Evolutionary conservation across 2,888 invertebrate species (phyloP), one percentile per base, ranked within the genome.

Genomic region (Parascotia fuliginaria): DNA sequence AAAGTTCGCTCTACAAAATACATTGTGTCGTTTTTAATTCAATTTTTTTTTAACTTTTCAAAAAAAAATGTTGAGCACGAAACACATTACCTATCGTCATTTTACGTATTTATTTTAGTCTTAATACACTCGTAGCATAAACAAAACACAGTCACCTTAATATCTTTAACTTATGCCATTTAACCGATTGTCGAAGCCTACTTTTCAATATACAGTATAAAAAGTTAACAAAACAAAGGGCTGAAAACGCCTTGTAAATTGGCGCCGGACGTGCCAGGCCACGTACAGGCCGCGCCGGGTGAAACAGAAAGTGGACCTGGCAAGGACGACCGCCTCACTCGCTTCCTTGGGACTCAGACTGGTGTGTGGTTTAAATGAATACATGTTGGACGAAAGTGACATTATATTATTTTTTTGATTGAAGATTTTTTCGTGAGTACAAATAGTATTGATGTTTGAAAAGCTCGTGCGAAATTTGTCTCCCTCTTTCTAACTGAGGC

Each of bases 291-390:
- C 68, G 61, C 66, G 68, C 60, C 68, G 60, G 74, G 74, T 65
- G 88, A 89, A 89, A 90, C 83, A 57, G 89, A 90, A 85, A 91
- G 90, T 89, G 86, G 83, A 24, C 67, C 46, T 53, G 73, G 73
- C 87, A 89, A 90, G 89, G 90, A 87, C 89, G 85, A 61, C 89
- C 80, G 81, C 68, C 45, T 48, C 46, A 37, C 46, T 36, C 52
- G 68, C 66, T 69, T 75, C 70, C 75, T 65, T 61, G 61, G 65
- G 58, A n/a, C 53, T 68, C 51, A 53, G 62, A 59, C 53, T 49
- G 49, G 27, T 2, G 42, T 9, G n/a, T 37, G 65, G 53, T 0
- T 1, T 44, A 32, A 9, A 9, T 33, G 1, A 9, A 22, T 43
- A 51, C 15, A 9, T 19, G 19, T 19, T 19, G 19, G 19, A 3